Conservation (phyloP, 2,113 vertebrate species). For the Tragulus kanchil region DNA sequence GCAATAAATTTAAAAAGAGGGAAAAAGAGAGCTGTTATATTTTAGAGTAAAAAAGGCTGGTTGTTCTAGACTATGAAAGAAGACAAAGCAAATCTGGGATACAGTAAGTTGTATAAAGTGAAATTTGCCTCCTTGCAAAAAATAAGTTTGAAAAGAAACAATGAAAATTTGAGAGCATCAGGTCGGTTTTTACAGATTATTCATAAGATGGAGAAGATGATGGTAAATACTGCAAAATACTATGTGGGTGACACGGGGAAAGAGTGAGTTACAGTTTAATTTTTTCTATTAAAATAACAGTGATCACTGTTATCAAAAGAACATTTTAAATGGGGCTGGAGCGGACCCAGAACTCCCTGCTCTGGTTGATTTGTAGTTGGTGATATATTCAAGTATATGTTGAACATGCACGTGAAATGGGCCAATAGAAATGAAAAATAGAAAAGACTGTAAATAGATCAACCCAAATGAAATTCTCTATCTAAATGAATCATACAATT, state of each 20-base stretch:
- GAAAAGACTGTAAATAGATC: conserved; percentile 60
- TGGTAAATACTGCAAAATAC: not conserved
- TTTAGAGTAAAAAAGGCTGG: conserved; percentile 40
- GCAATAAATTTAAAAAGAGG: conserved; percentile 13
- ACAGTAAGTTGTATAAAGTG: conserved; percentile 70
- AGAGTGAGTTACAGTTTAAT: not conserved
- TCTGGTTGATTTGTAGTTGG: not conserved
- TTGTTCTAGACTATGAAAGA: rapidly evolving
- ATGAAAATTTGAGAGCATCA: not conserved
- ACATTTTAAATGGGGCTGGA: not conserved
- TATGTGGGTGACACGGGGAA: not conserved
- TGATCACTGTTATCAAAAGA: not conserved
- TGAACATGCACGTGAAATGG: not conserved
- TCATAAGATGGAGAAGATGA: not conserved
- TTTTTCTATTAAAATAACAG: not conserved
- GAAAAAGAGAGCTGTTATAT: conserved; percentile 53
- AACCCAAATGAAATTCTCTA: conserved; percentile 55
- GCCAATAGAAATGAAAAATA: not conserved
- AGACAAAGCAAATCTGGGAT: conserved; percentile 57
- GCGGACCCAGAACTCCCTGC: not conserved
- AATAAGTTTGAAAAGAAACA: conserved; percentile 33
- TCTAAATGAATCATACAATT: conserved; percentile 83
- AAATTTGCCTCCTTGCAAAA: not conserved
- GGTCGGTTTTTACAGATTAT: conserved; percentile 5
- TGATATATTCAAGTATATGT: not conserved